Evolutionary conservation across 2,888 invertebrate genomes (phyloP).

Genomic region (Athetis lepigone): DNA sequence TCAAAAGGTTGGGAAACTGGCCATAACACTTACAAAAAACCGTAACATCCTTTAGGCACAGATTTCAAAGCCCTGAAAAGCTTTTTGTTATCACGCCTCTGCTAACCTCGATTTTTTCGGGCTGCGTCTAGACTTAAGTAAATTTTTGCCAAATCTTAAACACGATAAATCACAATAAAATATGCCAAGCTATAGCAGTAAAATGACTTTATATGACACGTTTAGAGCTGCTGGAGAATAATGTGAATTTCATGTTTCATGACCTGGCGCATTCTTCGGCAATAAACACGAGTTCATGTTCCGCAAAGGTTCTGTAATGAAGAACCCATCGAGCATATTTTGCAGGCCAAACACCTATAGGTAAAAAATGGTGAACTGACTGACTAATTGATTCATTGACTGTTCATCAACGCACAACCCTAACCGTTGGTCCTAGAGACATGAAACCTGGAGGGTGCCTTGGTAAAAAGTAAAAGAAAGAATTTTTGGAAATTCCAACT

Average conservation of each 20-base stretch:
- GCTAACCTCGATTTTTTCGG: background rate
- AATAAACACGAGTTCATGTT: background rate
- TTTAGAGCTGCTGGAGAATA: constrained; percentile 22
- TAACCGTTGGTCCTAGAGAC: no score
- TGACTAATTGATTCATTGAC: no score
- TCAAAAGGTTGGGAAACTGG: background rate
- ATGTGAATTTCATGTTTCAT: constrained; percentile 14
- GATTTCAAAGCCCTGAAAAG: constrained; percentile 7
- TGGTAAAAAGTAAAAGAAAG: no score
- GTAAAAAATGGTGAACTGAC: no score
- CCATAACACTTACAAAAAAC: background rate
- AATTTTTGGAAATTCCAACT: no score
- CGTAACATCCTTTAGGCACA: background rate
- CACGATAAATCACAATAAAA: background rate
- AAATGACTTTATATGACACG: constrained; percentile 5
- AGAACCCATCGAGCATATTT: background rate
- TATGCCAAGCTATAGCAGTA: constrained; percentile 5
- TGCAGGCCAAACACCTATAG: no score
- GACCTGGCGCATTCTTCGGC: background rate
- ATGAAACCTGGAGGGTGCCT: no score
- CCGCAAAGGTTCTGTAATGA: background rate
- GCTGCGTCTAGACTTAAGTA: background rate
- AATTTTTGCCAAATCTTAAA: background rate
- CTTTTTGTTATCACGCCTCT: constrained; percentile 14
- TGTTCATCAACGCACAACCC: no score